Base-by-base conservation (phyloP, 2,888 invertebrate species). In the Quadriops clusia region DNA sequence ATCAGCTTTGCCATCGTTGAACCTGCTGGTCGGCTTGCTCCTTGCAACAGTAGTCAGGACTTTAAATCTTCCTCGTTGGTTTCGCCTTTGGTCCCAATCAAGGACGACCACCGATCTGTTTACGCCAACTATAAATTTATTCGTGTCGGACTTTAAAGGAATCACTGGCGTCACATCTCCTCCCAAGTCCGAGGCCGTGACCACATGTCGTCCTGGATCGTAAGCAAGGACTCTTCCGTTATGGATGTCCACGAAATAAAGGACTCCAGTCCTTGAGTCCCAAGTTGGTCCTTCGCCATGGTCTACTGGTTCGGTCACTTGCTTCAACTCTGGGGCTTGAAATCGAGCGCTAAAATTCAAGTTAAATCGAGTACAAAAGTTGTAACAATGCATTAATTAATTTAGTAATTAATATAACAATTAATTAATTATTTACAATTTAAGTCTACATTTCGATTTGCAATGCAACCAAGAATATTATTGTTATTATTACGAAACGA, bases 1-100 rank as follows among this genome's bases (percentile, higher is more conserved):
- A 44, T 74, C 73, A 13, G 70, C 72, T 52, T 74, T 74, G 14
- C 67, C 73, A 51, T 74, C 74, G 43, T 74, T 74, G 41, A 72
- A 65, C 34, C 70, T 51, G 40, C 66, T 66, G 7, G 51, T 47
- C 2, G 53, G 61, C 43, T 62, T 64, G 34, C 63, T 53, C 1
- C 46, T 41, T 6, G 70, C 68, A 0, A 70, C 63, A 1, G 59
- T 56, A 5, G 54, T 44, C n/a, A 72, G 37, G 5, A 22, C 16
- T 17, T 16, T 26, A 15, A 23, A 23, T n/a, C 25, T 29, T 2
- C 27, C 17, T 11, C 22, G 29, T 10, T 37, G 9, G 3, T 21
- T 20, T 12, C 37, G 32, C 17, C 51, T 46, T 7, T 65, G 62
- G 40, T 68, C 56, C 72, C 72, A 72, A 26, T 58, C 56, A 9